phyloP scores from a whole-genome alignment of 2,113 vertebrate genomes.

The Oncorhynchus keta region DNA sequence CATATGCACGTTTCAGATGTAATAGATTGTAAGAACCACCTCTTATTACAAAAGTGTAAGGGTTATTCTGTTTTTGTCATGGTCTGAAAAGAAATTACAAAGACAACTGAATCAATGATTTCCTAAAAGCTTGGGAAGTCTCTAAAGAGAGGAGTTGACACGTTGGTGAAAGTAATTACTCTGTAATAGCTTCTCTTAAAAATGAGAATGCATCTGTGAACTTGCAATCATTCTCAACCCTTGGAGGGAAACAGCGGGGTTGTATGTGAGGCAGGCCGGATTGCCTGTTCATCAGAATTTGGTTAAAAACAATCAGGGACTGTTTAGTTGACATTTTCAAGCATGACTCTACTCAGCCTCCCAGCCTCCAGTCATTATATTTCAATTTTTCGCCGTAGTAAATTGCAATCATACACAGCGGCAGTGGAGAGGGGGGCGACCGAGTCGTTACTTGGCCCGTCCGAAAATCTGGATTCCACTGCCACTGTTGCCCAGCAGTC shows the following conservation, averaged over 20 bases:
- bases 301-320: slow-evolving; percentile 72
- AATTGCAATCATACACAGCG: slow-evolving; percentile 77
- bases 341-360: slow-evolving; percentile 73
- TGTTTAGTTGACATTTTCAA: slow-evolving; percentile 78
- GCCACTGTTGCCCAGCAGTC: slow-evolving; percentile 64
- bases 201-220: slow-evolving; percentile 59
- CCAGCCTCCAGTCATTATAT: slow-evolving; percentile 53
- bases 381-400: slow-evolving; percentile 76
- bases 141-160: slow-evolving; percentile 57
- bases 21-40: neutral
- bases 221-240: slow-evolving; percentile 67
- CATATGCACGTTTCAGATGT: slow-evolving; percentile 26
- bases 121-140: slow-evolving; percentile 58
- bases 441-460: slow-evolving; percentile 68
- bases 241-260: slow-evolving; percentile 36
- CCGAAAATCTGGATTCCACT: slow-evolving; percentile 60
- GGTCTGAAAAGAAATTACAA: slow-evolving; percentile 29
- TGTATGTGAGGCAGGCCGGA: slow-evolving; percentile 53
- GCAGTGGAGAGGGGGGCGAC: slow-evolving; percentile 62
- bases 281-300: slow-evolving; percentile 63
- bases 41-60: slow-evolving; percentile 27
- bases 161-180: slow-evolving; percentile 62
- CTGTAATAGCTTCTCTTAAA: slow-evolving; percentile 52
- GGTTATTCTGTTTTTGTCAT: slow-evolving; percentile 27
- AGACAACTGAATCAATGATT: slow-evolving; percentile 55